Percentiles rank a stretch among this genome's conserved stretches.
These are phyloP conservation scores for Sebastes steindachneri DNA, from an alignment of 2,797 vertebrate genomes.

Conservation along the genomic window DNA sequence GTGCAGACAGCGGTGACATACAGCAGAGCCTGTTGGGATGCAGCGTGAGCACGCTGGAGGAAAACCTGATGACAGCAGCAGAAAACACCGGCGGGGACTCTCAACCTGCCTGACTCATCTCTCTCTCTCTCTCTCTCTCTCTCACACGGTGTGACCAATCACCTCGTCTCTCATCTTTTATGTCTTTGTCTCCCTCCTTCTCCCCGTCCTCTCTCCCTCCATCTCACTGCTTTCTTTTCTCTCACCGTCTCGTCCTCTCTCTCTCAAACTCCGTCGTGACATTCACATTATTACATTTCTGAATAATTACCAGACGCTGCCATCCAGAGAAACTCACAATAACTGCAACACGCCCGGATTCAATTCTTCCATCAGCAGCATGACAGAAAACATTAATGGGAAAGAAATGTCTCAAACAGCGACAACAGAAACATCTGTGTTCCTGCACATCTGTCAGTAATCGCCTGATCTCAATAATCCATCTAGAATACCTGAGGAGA, in stretches of 20 bases:
- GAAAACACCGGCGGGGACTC: not conserved
- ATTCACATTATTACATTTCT: slow-evolving; percentile 18
- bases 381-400: not conserved
- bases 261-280: not conserved
- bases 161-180: not conserved
- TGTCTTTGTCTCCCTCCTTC: accelerated
- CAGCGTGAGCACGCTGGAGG: not conserved
- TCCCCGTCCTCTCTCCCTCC: not conserved
- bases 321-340: slow-evolving; percentile 26
- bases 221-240: not conserved
- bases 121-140: not conserved
- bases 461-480: not conserved
- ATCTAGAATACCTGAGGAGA: not conserved
- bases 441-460: not conserved
- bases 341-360: not conserved
- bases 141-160: not conserved
- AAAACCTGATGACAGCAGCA: slow-evolving; percentile 43
- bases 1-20: not conserved
- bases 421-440: not conserved
- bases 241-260: not conserved
- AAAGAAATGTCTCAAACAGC: not conserved
- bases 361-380: not conserved
- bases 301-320: slow-evolving; percentile 23
- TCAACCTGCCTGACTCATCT: slow-evolving; percentile 18
- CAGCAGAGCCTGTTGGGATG: not conserved